A percentile compares a stretch with the other conserved stretches of the same genome.
Conservation (phyloP, 2,888 invertebrate genomes). For the Harpalus rubripes region DNA sequence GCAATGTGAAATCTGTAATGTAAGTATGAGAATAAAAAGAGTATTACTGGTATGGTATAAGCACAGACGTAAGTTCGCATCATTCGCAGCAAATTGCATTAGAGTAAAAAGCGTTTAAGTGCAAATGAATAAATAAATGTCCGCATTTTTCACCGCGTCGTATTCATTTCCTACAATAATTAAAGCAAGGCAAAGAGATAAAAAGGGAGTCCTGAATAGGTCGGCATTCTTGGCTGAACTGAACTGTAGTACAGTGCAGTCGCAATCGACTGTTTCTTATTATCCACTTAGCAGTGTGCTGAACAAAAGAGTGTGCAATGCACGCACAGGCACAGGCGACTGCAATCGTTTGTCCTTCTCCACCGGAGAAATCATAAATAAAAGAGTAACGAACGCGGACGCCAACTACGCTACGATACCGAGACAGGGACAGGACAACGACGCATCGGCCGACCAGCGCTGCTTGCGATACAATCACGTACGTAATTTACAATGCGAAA, state of each 20-base stretch:
- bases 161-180: slow-evolving; percentile 46
- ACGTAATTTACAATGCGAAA: slow-evolving; percentile 66
- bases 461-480: slow-evolving; percentile 61
- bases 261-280: slow-evolving; percentile 59
- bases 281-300: slow-evolving; percentile 57
- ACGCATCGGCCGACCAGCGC: slow-evolving; percentile 46
- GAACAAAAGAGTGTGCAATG: slow-evolving; percentile 45
- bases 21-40: not conserved
- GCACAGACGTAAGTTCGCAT: not conserved
- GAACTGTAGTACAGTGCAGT: slow-evolving; percentile 6
- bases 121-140: slow-evolving; percentile 47
- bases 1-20: slow-evolving; percentile 2
- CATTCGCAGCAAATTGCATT: slow-evolving; percentile 37
- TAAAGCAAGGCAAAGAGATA: slow-evolving; percentile 31
- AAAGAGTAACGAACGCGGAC: slow-evolving; percentile 55
- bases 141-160: slow-evolving; percentile 12
- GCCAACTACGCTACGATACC: slow-evolving; percentile 25
- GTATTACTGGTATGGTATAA: not conserved
- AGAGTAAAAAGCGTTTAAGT: slow-evolving; percentile 31
- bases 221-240: slow-evolving; percentile 52
- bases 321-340: slow-evolving; percentile 37
- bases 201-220: slow-evolving; percentile 58
- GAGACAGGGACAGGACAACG: slow-evolving; percentile 43
- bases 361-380: slow-evolving; percentile 58
- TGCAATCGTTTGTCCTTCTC: slow-evolving; percentile 51